Percentiles rank a stretch among this genome's conserved stretches.
phyloP scores from a whole-genome alignment of 2,113 vertebrate genomes.

The Pygoscelis adeliae region DNA sequence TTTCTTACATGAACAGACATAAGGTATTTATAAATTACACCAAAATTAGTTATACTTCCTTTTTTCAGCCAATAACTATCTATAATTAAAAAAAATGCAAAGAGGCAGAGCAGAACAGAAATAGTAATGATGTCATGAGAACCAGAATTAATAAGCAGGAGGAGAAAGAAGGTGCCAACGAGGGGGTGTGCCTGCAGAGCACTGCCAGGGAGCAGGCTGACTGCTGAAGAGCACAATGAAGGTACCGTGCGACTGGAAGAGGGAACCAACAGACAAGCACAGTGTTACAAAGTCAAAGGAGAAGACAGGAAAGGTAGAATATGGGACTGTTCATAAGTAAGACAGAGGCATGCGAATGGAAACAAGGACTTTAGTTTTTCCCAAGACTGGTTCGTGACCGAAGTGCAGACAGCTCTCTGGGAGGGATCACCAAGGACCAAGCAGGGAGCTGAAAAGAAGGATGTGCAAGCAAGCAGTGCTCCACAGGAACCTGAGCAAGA shows the following conservation, averaged over 20 bases:
- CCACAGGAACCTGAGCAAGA: neutral
- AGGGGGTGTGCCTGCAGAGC: neutral
- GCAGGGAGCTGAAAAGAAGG: neutral
- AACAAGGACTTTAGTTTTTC: neutral
- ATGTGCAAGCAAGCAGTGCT: neutral
- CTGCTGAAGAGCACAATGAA: neutral
- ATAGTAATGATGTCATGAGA: neutral
- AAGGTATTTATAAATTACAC: neutral
- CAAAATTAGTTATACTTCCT: neutral
- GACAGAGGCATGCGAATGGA: neutral
- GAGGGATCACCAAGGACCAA: neutral
- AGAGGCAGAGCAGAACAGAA: neutral
- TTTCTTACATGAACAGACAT: neutral
- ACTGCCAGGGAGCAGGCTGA: neutral
- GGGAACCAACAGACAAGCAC: neutral
- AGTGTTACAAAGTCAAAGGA: neutral
- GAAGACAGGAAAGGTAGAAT: neutral
- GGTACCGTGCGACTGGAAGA: accelerated
- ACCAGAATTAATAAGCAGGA: neutral
- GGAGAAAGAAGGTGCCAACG: neutral
- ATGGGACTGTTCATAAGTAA: neutral
- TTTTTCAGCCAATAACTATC: neutral
- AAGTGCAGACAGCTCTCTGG: neutral
- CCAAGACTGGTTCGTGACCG: neutral
- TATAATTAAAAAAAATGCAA: neutral